phyloP scores from a whole-genome alignment of 2,113 vertebrate species.

The Chaetodon auriga region DNA sequence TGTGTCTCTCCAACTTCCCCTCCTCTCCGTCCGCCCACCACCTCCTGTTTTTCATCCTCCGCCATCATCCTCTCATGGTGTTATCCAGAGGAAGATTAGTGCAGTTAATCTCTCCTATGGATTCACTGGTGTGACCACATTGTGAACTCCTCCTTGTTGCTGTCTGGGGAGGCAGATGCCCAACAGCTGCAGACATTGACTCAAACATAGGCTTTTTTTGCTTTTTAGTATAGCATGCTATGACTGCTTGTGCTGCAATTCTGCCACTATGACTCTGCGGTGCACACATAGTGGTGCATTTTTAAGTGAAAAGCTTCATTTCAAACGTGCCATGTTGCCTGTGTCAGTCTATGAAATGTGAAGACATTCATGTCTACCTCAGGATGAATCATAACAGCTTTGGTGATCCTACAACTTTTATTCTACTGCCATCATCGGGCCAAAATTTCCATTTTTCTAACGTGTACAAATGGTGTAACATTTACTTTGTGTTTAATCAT shows the following conservation, averaged over 20 bases:
- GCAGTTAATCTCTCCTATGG: slow-evolving; percentile 47
- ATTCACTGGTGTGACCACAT: slow-evolving; percentile 41
- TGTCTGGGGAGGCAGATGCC: slow-evolving; percentile 31
- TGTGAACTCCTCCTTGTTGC: slow-evolving; percentile 40
- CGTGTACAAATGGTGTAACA: too few species aligned
- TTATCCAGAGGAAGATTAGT: slow-evolving; percentile 52
- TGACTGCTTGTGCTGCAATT: slow-evolving; percentile 1
- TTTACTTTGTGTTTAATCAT: too few species aligned
- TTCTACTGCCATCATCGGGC: too few species aligned
- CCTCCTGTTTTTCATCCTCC: slow-evolving; percentile 33
- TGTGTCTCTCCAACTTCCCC: slow-evolving; percentile 10
- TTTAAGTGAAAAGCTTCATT: background rate
- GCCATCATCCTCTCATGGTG: slow-evolving; percentile 35
- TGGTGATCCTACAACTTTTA: too few species aligned
- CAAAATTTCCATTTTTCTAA: too few species aligned
- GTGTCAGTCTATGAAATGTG: too few species aligned
- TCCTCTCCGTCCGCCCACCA: background rate
- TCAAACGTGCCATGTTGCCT: too few species aligned
- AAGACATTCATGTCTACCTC: too few species aligned
- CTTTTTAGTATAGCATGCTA: background rate
- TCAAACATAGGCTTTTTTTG: background rate
- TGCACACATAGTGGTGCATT: background rate
- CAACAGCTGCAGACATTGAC: slow-evolving; percentile 13
- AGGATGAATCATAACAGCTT: too few species aligned
- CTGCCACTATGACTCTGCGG: background rate